A percentile compares a stretch with the other conserved stretches of the same genome.
Conservation (phyloP, 2,797 vertebrate genomes). For the Crenichthys baileyi region DNA sequence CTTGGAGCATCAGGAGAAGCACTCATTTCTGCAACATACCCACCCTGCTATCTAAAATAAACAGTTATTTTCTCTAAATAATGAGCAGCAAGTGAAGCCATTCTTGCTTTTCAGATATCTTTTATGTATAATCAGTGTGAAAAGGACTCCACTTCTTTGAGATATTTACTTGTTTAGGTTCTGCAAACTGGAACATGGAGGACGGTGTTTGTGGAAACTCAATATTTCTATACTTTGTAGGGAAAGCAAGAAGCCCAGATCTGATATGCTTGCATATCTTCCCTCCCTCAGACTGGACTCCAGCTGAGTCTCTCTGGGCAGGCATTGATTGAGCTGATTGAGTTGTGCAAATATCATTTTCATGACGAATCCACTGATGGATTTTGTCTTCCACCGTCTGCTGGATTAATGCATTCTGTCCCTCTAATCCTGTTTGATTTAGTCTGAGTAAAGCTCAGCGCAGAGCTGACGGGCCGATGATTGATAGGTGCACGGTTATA, state of each 20-base stretch:
- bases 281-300: background rate
- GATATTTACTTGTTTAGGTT: background rate
- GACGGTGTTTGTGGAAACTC: no score
- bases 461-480: background rate
- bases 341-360: constrained; percentile 8
- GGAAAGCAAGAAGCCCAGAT: no score
- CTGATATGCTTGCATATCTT: no score
- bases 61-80: background rate
- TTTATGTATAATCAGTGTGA: background rate
- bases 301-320: background rate
- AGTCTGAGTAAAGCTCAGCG: background rate
- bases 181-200: background rate
- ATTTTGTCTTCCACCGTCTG: background rate
- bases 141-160: no score
- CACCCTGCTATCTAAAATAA: no score
- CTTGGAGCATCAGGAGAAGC: no score
- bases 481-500: background rate
- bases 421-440: constrained; percentile 11
- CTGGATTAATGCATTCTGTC: background rate
- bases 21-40: no score
- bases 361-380: background rate
- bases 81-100: background rate
- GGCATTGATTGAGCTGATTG: background rate
- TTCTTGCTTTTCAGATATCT: background rate
- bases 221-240: no score